A percentile compares a stretch with the other conserved stretches of the same genome.
Conservation (phyloP, 1,140 invertebrate species). For the Aplysia californica region DNA sequence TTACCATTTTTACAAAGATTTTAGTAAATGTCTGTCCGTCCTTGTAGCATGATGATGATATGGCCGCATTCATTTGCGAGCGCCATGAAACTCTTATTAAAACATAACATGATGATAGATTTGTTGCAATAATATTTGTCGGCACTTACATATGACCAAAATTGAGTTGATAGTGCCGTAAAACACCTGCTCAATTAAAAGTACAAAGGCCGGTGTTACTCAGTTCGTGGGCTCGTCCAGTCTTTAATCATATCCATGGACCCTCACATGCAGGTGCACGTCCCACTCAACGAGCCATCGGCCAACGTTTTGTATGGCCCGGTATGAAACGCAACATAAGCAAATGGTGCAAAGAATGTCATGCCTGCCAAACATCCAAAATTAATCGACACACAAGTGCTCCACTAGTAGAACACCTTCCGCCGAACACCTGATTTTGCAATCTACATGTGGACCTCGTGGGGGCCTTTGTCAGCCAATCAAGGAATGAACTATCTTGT, state of each 20-base stretch:
- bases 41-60: too few species aligned
- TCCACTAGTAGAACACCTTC: background rate
- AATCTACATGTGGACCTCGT: slow-evolving; percentile 71
- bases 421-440: slow-evolving; percentile 38
- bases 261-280: background rate
- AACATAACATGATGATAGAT: too few species aligned
- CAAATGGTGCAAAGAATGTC: slow-evolving; percentile 11
- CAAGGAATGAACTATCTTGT: slow-evolving; percentile 61
- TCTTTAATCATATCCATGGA: background rate
- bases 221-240: background rate
- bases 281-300: background rate
- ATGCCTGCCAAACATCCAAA: slow-evolving; percentile 1
- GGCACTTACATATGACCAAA: too few species aligned
- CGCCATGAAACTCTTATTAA: too few species aligned
- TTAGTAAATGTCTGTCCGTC: too few species aligned
- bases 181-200: too few species aligned
- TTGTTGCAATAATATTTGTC: too few species aligned
- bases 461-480: slow-evolving; percentile 63
- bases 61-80: too few species aligned
- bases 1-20: too few species aligned
- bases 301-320: background rate
- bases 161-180: too few species aligned
- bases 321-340: background rate
- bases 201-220: background rate
- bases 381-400: slow-evolving; percentile 8